phyloP scores from a whole-genome alignment of 2,113 vertebrate genomes.

The Scopus umbretta region DNA sequence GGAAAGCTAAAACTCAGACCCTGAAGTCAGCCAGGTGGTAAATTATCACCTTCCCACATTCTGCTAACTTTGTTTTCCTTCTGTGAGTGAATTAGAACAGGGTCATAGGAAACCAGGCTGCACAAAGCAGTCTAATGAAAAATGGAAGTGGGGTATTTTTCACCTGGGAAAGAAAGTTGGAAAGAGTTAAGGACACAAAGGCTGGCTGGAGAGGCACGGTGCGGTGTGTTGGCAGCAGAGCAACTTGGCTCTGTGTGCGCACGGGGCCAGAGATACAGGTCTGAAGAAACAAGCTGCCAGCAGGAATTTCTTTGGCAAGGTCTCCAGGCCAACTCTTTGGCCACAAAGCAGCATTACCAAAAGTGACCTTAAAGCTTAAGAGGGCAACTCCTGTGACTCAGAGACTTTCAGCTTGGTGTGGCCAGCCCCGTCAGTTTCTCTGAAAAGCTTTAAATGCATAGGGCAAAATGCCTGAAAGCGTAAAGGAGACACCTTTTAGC shows the following conservation, averaged over 20 bases:
- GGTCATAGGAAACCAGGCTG: neutral
- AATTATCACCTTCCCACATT: neutral
- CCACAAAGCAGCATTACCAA: neutral
- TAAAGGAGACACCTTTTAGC: neutral
- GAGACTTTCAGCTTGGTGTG: neutral
- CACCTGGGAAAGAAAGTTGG: neutral
- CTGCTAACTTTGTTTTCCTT: conserved; percentile 4
- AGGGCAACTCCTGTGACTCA: neutral
- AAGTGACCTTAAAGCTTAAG: neutral
- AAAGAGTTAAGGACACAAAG: neutral
- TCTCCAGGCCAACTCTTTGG: neutral
- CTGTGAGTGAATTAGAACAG: neutral
- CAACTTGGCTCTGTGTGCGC: neutral
- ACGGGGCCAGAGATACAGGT: fast-evolving
- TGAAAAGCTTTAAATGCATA: neutral
- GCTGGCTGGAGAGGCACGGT: fast-evolving
- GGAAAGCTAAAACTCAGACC: neutral
- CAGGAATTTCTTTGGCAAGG: neutral
- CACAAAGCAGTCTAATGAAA: neutral
- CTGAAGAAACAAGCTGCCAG: neutral
- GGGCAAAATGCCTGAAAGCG: neutral
- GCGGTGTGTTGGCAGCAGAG: fast-evolving
- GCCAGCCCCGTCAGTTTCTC: neutral
- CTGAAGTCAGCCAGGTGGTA: neutral
- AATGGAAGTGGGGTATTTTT: neutral